These are phyloP conservation scores for Mionectes macconnelli DNA, from an alignment of 2,113 vertebrate species.

Conservation along the genomic window DNA sequence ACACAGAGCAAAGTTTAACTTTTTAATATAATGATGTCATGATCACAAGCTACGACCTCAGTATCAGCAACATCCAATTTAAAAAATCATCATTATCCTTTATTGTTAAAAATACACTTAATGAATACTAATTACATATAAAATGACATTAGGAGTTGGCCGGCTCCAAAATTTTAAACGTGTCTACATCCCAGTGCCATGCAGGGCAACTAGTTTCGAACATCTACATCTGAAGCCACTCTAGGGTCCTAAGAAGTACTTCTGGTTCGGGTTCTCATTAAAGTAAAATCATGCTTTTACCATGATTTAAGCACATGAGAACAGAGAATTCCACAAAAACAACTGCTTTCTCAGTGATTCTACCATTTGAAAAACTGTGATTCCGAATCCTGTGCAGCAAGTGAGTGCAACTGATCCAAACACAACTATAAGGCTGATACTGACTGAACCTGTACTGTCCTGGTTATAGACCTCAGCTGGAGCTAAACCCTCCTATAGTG, in stretches of 20 bases:
- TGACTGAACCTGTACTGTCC: neutral
- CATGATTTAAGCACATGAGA: neutral
- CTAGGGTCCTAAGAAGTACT: neutral
- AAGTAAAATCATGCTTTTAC: neutral
- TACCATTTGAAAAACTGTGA: neutral
- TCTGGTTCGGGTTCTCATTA: neutral
- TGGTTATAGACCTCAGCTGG: neutral
- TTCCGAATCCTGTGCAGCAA: neutral
- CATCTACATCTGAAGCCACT: neutral
- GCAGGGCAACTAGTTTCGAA: neutral
- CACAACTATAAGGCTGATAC: accelerated
- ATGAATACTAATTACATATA: neutral
- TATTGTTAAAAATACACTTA: neutral
- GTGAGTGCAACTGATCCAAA: neutral
- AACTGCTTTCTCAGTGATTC: neutral
- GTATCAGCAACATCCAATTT: neutral
- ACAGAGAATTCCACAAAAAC: neutral
- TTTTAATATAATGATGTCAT: neutral
- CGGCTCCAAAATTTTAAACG: neutral
- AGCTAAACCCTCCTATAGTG: neutral
- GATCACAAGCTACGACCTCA: neutral
- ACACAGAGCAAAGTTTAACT: neutral
- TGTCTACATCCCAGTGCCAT: neutral
- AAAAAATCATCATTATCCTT: neutral
- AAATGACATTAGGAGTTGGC: neutral